Conservation (phyloP, 2,797 vertebrate species). For the Bryconaethiops microstoma region DNA sequence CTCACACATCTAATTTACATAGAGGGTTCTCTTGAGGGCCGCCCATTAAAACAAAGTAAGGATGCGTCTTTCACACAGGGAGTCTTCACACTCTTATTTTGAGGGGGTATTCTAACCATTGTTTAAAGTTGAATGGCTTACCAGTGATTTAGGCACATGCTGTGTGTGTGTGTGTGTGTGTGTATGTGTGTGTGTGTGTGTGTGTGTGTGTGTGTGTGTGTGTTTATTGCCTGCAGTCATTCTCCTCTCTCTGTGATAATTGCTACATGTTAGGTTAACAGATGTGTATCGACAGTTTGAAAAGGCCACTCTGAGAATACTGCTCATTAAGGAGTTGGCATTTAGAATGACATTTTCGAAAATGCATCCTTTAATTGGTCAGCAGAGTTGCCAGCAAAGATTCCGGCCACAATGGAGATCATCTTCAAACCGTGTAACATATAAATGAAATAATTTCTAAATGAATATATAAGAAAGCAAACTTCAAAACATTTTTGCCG, state of each 20-base stretch:
- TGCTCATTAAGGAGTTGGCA: not conserved
- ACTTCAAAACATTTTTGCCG: too few species aligned
- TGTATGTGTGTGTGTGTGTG: not conserved
- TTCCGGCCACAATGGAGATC: not conserved
- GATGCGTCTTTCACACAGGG: too few species aligned
- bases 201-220: not conserved
- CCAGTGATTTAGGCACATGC: not conserved
- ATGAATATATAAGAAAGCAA: not conserved
- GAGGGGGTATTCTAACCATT: too few species aligned
- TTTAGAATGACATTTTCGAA: conserved; percentile 1
- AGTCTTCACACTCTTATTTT: too few species aligned
- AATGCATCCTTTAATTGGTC: not conserved
- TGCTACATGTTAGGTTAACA: not conserved
- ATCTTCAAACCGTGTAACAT: not conserved
- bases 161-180: not conserved
- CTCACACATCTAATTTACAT: too few species aligned
- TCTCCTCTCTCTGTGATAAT: not conserved
- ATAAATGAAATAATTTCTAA: not conserved
- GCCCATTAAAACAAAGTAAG: too few species aligned
- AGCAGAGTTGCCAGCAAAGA: not conserved
- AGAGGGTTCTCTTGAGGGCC: too few species aligned
- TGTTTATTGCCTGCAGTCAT: not conserved
- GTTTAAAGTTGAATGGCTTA: too few species aligned
- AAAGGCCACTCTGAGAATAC: not conserved
- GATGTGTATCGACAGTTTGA: not conserved